These are phyloP conservation scores for Epizoanthus illoricatus DNA, from an alignment of 92 coral and sea anemone genomes.

Conservation along the genomic window DNA sequence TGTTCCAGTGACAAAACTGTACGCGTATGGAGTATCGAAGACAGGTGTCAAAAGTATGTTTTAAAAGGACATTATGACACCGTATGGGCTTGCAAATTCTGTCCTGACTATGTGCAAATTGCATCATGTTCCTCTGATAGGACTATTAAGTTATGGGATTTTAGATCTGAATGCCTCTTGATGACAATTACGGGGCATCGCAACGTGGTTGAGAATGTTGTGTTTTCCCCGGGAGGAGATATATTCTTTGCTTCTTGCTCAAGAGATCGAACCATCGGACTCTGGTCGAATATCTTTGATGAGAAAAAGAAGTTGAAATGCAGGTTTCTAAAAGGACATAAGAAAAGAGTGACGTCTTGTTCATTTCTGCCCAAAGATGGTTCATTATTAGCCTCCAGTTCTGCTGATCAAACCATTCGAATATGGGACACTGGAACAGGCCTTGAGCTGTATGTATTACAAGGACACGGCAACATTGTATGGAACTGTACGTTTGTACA, in stretches of 20 bases:
- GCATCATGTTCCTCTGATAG: slow-evolving; percentile 68
- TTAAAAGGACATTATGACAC: slow-evolving; percentile 52
- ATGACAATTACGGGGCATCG: slow-evolving; percentile 50
- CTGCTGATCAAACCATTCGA: slow-evolving; percentile 68
- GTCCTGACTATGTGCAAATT: slow-evolving; percentile 38
- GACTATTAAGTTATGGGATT: slow-evolving; percentile 61
- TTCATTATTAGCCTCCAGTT: slow-evolving; percentile 54
- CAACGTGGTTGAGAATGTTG: slow-evolving; percentile 66
- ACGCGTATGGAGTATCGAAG: slow-evolving; percentile 67
- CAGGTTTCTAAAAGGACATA: slow-evolving; percentile 55
- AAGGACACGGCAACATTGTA: slow-evolving; percentile 64
- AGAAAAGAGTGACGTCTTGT: slow-evolving; percentile 59
- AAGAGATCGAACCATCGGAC: slow-evolving; percentile 55
- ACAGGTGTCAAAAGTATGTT: slow-evolving; percentile 32
- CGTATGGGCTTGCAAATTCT: slow-evolving; percentile 70
- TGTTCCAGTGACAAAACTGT: slow-evolving; percentile 80
- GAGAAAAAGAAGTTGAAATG: slow-evolving; percentile 15
- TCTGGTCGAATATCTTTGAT: slow-evolving; percentile 43
- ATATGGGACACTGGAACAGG: slow-evolving; percentile 63
- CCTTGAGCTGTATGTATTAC: slow-evolving; percentile 28
- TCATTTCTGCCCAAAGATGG: slow-evolving; percentile 54
- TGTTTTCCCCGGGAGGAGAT: slow-evolving; percentile 57
- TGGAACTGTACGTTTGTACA: slow-evolving; percentile 67
- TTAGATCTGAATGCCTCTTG: slow-evolving; percentile 42
- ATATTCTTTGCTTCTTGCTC: slow-evolving; percentile 59